phyloP scores from a whole-genome alignment of 2,888 invertebrate genomes.

The Luperina testacea region DNA sequence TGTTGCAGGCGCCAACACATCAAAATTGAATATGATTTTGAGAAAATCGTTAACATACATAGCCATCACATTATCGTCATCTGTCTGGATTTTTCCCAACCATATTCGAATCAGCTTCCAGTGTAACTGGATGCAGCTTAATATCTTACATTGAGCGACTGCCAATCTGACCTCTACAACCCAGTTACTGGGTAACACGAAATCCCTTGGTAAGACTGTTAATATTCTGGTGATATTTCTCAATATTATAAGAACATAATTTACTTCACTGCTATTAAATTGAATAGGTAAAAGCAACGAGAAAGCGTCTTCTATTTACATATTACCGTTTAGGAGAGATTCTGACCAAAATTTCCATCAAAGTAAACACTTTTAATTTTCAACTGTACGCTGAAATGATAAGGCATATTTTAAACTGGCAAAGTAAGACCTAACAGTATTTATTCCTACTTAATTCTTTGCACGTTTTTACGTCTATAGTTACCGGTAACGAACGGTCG shows the following conservation, averaged over 20 bases:
- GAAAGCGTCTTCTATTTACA: constrained; percentile 32
- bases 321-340: constrained; percentile 28
- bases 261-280: background rate
- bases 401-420: constrained; percentile 9
- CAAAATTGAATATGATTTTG: background rate
- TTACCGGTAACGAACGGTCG: constrained; percentile 8
- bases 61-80: too few species aligned
- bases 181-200: too few species aligned
- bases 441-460: constrained; percentile 25
- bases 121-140: background rate
- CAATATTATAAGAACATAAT: background rate
- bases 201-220: too few species aligned
- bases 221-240: too few species aligned
- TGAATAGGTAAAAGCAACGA: constrained; percentile 15
- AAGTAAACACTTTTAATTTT: background rate
- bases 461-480: constrained; percentile 25
- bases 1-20: background rate
- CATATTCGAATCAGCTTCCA: background rate
- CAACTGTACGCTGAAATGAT: background rate
- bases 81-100: background rate
- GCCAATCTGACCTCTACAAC: too few species aligned
- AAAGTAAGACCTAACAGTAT: background rate
- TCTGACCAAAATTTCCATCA: constrained; percentile 27
- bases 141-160: background rate
- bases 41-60: background rate